phyloP scores from a whole-genome alignment of 2,888 invertebrate genomes.

The Shargacucullia verbasci region DNA sequence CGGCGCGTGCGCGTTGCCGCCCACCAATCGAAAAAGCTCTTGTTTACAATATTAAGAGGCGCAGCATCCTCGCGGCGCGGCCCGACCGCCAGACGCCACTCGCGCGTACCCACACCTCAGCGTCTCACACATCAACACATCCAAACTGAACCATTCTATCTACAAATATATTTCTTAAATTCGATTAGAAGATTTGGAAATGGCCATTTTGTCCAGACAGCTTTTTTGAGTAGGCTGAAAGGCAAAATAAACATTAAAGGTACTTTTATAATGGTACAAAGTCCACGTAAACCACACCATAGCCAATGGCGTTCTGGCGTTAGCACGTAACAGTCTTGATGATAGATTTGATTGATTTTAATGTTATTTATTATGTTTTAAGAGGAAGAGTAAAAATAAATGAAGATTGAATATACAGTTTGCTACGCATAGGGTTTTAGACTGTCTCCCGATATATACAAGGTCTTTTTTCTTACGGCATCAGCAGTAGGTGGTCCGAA shows the following conservation, averaged over 20 bases:
- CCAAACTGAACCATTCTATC: constrained; percentile 8
- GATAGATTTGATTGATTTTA: background rate
- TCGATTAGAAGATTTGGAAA: background rate
- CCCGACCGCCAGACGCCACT: constrained; percentile 69
- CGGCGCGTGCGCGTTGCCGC: constrained; percentile 77
- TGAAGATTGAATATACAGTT: no score
- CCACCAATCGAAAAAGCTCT: constrained; percentile 85
- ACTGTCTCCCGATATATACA: no score
- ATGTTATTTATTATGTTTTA: no score
- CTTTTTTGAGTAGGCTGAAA: background rate
- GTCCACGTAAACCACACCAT: background rate
- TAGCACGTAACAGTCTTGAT: background rate
- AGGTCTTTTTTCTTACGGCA: no score
- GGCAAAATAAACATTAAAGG: background rate
- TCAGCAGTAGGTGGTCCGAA: no score
- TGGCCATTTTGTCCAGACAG: background rate
- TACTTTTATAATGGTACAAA: constrained; percentile 5
- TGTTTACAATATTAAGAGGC: constrained; percentile 84
- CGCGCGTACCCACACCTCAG: constrained; percentile 43
- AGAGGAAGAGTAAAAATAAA: no score
- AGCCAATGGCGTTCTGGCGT: background rate
- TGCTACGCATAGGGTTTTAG: no score
- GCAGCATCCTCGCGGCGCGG: constrained; percentile 75
- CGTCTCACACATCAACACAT: constrained; percentile 27
- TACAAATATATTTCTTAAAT: constrained; percentile 3